A percentile compares a stretch with the other conserved stretches of the same genome.
Evolutionary conservation across 92 coral and sea anemone species (phyloP).

Genomic region (Desmophyllum pertusum): DNA sequence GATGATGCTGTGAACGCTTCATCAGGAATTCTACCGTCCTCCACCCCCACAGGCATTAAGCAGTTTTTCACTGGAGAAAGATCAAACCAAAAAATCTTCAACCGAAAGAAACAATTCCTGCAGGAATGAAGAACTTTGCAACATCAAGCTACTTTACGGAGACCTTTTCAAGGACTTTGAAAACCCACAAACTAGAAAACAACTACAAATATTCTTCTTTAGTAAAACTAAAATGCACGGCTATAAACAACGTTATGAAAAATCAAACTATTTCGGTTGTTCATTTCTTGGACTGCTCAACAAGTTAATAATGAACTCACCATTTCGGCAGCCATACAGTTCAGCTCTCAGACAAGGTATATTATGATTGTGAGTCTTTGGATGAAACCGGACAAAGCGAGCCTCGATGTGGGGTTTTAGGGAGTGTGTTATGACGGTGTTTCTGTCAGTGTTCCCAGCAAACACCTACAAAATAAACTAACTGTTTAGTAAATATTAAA

Average conservation of each 20-base stretch:
- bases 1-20: conserved; percentile 24
- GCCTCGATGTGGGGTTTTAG: conserved; percentile 44
- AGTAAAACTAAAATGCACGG: no score
- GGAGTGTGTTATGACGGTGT: conserved; percentile 29
- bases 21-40: conserved; percentile 37
- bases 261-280: no score
- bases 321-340: conserved; percentile 61
- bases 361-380: background rate
- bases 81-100: background rate
- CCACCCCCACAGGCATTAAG: conserved; percentile 24
- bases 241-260: no score
- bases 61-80: conserved; percentile 2
- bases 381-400: conserved; percentile 39
- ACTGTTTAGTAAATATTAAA: background rate
- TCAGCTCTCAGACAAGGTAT: conserved; percentile 55
- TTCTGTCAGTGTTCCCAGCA: conserved; percentile 51
- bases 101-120: background rate
- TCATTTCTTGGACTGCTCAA: no score
- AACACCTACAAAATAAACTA: conserved; percentile 12
- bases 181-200: no score
- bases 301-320: conserved; percentile 31
- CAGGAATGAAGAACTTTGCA: no score
- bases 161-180: background rate
- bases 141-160: no score
- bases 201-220: no score